These are phyloP conservation scores for Galleria mellonella DNA, from an alignment of 1,140 invertebrate genomes.

Conservation along the genomic window DNA sequence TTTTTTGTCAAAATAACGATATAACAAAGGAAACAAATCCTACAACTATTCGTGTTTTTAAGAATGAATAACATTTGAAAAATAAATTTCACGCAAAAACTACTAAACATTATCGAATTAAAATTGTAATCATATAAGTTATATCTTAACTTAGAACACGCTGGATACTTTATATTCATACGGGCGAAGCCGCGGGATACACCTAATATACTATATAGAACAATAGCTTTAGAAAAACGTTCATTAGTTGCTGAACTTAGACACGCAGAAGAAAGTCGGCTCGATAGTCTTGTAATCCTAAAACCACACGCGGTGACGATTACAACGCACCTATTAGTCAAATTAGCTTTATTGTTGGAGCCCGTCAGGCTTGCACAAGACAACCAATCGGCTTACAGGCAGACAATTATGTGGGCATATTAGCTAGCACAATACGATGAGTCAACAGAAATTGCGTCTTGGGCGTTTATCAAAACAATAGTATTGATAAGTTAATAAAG, in stretches of 20 bases:
- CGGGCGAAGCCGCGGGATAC: no score
- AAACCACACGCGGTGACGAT: constrained; percentile 69
- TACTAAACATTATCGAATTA: no score
- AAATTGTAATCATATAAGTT: no score
- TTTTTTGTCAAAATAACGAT: no score
- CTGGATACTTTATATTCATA: no score
- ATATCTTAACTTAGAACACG: no score
- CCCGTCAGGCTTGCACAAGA: constrained; percentile 48
- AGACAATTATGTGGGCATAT: constrained; percentile 58
- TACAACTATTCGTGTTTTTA: no score
- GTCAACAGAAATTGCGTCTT: constrained; percentile 60
- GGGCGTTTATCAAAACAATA: constrained; percentile 71
- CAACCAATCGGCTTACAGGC: constrained; percentile 57
- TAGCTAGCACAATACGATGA: constrained; percentile 62
- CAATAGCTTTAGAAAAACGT: constrained; percentile 52
- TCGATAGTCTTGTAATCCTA: constrained; percentile 59
- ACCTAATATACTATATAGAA: constrained; percentile 64
- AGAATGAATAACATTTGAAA: no score
- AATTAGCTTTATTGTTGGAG: constrained; percentile 70
- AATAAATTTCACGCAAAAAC: not conserved
- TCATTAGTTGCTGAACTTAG: constrained; percentile 43
- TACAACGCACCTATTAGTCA: constrained; percentile 72
- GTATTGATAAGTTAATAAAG: constrained; percentile 72
- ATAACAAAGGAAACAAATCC: not conserved
- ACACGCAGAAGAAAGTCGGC: constrained; percentile 33